Percentiles rank a stretch among this genome's conserved stretches.
Conservation (phyloP, 1,140 invertebrate genomes). For the Scaptomyza montana region DNA sequence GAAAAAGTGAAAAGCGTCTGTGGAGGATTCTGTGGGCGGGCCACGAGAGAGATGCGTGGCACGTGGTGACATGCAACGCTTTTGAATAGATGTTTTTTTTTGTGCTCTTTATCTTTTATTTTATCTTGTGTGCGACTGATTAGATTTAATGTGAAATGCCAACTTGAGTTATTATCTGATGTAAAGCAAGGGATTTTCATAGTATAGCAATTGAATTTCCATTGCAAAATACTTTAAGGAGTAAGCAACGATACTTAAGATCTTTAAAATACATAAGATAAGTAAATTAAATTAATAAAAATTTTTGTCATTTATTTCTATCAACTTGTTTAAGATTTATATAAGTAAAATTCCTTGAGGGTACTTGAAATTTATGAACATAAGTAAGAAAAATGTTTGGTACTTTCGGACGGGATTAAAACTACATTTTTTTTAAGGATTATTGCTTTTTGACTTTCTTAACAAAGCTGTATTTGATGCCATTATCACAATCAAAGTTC, state of each 20-base stretch:
- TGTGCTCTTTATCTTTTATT: not conserved
- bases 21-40: slow-evolving; percentile 18
- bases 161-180: slow-evolving; percentile 35
- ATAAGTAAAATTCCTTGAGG: no score
- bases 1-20: slow-evolving; percentile 42
- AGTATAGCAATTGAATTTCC: not conserved
- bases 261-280: not conserved
- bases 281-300: no score
- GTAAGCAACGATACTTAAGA: not conserved
- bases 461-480: not conserved
- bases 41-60: not conserved
- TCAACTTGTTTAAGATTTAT: not conserved
- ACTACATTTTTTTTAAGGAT: no score
- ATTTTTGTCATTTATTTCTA: no score
- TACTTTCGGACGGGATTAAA: no score
- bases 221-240: not conserved
- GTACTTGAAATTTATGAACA: no score
- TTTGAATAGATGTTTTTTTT: slow-evolving; percentile 7
- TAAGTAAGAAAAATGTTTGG: no score
- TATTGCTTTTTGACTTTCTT: not conserved
- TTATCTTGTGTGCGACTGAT: slow-evolving; percentile 19
- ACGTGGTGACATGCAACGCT: slow-evolving; percentile 26
- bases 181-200: not conserved
- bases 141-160: slow-evolving; percentile 20
- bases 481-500: not conserved